These are phyloP conservation scores for Corticium candelabrum DNA, from an alignment of 37 sponge, comb jelly and placozoan species.

Conservation along the genomic window DNA sequence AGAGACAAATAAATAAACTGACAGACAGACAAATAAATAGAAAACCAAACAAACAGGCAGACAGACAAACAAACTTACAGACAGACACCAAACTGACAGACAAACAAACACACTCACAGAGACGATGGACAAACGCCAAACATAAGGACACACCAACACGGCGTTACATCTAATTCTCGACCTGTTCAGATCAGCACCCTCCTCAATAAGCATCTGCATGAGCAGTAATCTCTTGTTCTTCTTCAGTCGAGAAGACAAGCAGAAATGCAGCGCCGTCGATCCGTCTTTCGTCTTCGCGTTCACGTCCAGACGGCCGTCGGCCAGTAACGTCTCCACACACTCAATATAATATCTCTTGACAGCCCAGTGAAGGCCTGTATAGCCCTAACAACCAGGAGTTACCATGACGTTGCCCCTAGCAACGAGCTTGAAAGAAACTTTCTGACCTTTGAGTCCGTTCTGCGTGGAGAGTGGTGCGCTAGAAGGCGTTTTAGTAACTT, in stretches of 20 bases:
- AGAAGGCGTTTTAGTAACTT: not conserved
- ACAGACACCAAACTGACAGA: too few species aligned
- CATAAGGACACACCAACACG: too few species aligned
- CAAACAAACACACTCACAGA: too few species aligned
- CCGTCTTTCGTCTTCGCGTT: conserved; percentile 3
- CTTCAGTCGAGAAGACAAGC: not conserved
- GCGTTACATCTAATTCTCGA: not conserved
- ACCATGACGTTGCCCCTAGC: not conserved
- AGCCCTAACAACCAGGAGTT: not conserved
- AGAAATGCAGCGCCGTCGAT: not conserved
- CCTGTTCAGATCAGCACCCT: not conserved
- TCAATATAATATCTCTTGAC: not conserved
- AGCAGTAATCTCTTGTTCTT: not conserved
- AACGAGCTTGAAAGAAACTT: not conserved
- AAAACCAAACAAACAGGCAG: too few species aligned
- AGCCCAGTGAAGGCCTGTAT: not conserved
- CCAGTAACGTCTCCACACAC: not conserved
- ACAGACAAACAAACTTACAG: too few species aligned
- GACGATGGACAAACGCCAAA: too few species aligned
- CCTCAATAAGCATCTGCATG: not conserved
- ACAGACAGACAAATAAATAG: too few species aligned
- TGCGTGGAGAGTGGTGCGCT: not conserved
- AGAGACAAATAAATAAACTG: too few species aligned
- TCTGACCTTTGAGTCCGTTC: not conserved
- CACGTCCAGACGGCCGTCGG: not conserved